A percentile compares a stretch with the other conserved stretches of the same genome.
Conservation (phyloP, 2,113 vertebrate species). For the Gila orcuttii region DNA sequence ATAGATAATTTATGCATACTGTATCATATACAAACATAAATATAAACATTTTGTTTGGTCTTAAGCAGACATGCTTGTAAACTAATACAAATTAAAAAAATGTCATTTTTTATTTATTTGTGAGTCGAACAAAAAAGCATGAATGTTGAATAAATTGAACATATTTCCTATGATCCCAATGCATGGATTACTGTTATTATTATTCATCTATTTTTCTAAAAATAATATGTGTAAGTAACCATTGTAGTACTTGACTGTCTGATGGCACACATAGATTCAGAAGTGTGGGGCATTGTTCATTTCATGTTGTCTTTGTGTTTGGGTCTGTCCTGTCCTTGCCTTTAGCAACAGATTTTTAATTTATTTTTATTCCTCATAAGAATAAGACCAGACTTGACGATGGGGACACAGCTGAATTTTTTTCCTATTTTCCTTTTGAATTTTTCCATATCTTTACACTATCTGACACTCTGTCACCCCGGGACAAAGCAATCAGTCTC, state of each 20-base stretch:
- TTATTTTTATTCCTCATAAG: conserved; percentile 30
- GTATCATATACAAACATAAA: too few relatives aligned
- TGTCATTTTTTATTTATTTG: too few relatives aligned
- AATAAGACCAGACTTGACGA: conserved; percentile 7
- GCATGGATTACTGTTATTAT: neutral
- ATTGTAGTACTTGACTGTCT: neutral
- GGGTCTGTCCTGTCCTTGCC: conserved; percentile 17
- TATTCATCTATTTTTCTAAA: neutral
- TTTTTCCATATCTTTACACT: conserved; percentile 23
- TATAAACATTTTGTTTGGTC: too few relatives aligned
- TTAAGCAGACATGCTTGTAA: too few relatives aligned
- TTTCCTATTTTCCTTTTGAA: neutral
- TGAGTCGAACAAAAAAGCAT: too few relatives aligned
- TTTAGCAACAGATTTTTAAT: conserved; percentile 4
- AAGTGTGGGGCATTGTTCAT: neutral
- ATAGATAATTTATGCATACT: too few relatives aligned
- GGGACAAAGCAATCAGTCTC: conserved; percentile 39
- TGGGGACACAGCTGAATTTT: neutral
- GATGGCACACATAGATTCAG: neutral
- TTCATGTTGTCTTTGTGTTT: neutral
- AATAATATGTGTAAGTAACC: neutral
- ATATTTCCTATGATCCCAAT: too few relatives aligned
- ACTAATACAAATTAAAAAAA: too few relatives aligned
- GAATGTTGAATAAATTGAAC: too few relatives aligned
- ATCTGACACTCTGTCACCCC: conserved; percentile 19